phyloP scores from a whole-genome alignment of 2,888 invertebrate species.

The Geotrupes spiniger region DNA sequence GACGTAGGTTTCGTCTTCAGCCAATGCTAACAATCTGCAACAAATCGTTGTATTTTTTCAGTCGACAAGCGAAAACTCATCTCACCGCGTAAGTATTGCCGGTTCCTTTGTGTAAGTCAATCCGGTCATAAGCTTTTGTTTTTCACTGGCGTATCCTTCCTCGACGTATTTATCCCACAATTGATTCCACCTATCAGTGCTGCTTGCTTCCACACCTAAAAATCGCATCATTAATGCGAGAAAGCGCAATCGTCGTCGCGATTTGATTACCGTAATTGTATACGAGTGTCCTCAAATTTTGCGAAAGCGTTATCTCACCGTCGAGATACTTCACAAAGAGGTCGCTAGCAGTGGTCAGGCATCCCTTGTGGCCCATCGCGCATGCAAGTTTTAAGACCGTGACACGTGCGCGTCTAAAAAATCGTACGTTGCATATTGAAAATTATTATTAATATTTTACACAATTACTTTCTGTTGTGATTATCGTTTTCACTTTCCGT shows the following conservation, averaged over 20 bases:
- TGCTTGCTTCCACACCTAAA: constrained; percentile 63
- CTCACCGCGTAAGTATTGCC: constrained; percentile 65
- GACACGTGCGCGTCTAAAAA: constrained; percentile 62
- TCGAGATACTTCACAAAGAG: constrained; percentile 51
- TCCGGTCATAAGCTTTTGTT: constrained; percentile 67
- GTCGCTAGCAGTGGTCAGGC: constrained; percentile 57
- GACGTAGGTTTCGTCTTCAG: constrained; percentile 72
- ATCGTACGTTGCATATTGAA: background rate
- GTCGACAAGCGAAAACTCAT: background rate
- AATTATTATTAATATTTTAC: background rate
- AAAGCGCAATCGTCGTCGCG: background rate
- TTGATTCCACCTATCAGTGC: constrained; percentile 67
- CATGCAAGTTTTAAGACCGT: constrained; percentile 65
- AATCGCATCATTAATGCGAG: background rate
- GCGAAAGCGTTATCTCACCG: constrained; percentile 51
- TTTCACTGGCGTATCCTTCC: constrained; percentile 79
- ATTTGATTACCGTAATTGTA: constrained; percentile 64
- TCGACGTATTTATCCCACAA: constrained; percentile 69
- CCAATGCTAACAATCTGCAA: constrained; percentile 67
- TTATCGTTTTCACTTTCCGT: constrained; percentile 53
- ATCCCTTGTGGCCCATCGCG: constrained; percentile 58
- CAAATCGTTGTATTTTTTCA: constrained; percentile 1
- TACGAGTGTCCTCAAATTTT: constrained; percentile 63
- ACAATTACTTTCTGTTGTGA: constrained; percentile 38
- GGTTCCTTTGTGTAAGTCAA: constrained; percentile 67